Percentiles rank a stretch among this genome's conserved stretches.
These are phyloP conservation scores for Turritopsis rubra DNA, from an alignment of 30 jellyfish, hydroid and myxozoan species.

Conservation along the genomic window DNA sequence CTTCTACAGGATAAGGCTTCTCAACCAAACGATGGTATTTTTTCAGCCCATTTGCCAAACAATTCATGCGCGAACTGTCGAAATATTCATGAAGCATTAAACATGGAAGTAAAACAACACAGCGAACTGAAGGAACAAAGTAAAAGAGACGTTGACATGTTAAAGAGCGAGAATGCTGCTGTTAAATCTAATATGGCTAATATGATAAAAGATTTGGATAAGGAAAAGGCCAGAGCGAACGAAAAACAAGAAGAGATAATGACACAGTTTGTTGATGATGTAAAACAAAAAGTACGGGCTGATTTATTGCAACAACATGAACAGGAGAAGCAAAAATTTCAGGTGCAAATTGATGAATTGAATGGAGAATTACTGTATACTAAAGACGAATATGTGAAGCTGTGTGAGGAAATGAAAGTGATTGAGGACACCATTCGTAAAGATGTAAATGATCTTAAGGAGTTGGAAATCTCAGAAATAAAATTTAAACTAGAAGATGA, in stretches of 20 bases:
- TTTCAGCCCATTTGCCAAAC: not conserved
- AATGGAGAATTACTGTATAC: constrained; percentile 50
- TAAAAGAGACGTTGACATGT: not conserved
- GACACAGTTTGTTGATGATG: constrained; percentile 21
- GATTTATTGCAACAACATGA: constrained; percentile 4
- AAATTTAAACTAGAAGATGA: constrained; percentile 25
- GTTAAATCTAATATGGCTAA: constrained; percentile 47
- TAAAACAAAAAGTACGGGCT: constrained; percentile 15
- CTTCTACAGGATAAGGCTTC: not conserved
- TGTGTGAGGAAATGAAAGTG: constrained; percentile 51
- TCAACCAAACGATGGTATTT: not conserved
- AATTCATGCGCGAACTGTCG: constrained; percentile 1
- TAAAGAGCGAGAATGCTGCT: constrained; percentile 14
- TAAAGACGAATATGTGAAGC: constrained; percentile 59
- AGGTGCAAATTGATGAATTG: constrained; percentile 28
- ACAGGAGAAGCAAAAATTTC: not conserved
- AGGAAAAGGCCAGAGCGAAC: not conserved
- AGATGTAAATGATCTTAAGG: constrained; percentile 6
- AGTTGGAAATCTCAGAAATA: constrained; percentile 18
- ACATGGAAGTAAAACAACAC: no score
- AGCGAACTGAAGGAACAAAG: not conserved
- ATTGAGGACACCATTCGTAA: constrained; percentile 43
- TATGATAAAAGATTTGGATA: constrained; percentile 20
- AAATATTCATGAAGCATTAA: not conserved
- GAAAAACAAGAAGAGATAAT: constrained; percentile 6